Percentiles rank a stretch among this genome's conserved stretches.
Evolutionary conservation across 2,797 vertebrate species (phyloP).

Genomic region (Pelochelys cantorii): DNA sequence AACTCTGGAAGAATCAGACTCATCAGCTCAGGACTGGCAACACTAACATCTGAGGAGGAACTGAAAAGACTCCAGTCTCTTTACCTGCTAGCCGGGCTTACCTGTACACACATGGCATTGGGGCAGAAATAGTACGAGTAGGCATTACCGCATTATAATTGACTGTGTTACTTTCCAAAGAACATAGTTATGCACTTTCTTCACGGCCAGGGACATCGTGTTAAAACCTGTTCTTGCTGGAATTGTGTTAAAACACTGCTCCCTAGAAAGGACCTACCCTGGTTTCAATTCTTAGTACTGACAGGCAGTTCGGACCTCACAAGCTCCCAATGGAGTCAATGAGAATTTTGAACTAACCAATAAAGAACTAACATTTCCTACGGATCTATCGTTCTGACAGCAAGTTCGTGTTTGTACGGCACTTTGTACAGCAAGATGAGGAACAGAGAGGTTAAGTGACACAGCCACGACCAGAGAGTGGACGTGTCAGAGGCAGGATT

Average conservation of each 20-base stretch:
- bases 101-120: slow-evolving; percentile 20
- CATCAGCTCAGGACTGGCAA: background rate
- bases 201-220: slow-evolving; percentile 60
- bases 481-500: slow-evolving; percentile 15
- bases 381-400: background rate
- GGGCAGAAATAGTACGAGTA: slow-evolving; percentile 43
- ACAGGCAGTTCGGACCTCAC: background rate
- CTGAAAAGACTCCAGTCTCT: background rate
- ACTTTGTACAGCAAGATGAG: background rate
- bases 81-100: slow-evolving; percentile 24
- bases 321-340: slow-evolving; percentile 24
- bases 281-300: slow-evolving; percentile 33
- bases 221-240: slow-evolving; percentile 56
- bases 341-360: too few species aligned
- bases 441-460: background rate
- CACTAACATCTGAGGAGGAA: background rate
- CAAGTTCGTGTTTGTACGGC: background rate
- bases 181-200: slow-evolving; percentile 61
- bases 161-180: slow-evolving; percentile 39
- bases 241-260: slow-evolving; percentile 35
- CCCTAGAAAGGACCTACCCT: slow-evolving; percentile 11
- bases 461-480: background rate
- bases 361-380: background rate
- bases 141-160: slow-evolving; percentile 4
- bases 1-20: background rate